Conservation (phyloP, 2,113 vertebrate species). For the Myotis lucifugus region DNA sequence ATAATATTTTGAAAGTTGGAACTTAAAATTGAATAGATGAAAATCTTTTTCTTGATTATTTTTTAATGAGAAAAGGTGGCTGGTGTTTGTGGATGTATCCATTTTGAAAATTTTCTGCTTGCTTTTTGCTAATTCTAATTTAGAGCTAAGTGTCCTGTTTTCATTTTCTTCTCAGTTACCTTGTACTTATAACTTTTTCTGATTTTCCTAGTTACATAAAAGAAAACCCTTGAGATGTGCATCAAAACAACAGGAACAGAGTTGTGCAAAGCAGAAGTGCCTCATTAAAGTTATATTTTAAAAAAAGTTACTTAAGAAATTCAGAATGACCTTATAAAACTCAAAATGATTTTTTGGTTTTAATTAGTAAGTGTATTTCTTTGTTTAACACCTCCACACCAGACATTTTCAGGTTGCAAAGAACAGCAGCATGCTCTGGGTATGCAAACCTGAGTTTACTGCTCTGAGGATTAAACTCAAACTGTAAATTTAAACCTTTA, state of each 20-base stretch:
- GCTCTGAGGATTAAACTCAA: neutral
- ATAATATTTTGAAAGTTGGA: slow-evolving; percentile 18
- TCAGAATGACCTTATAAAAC: neutral
- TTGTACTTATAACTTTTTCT: neutral
- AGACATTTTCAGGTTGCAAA: neutral
- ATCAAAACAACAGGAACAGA: neutral
- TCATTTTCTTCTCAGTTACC: neutral
- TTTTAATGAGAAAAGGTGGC: neutral
- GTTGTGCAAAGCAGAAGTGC: neutral
- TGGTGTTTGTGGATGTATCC: neutral
- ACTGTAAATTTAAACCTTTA: neutral
- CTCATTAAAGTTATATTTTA: neutral
- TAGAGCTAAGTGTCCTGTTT: neutral
- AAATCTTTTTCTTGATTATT: neutral
- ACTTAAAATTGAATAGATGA: neutral
- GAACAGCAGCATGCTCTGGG: neutral
- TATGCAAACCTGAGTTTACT: neutral
- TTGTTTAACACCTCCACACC: neutral
- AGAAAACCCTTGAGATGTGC: neutral
- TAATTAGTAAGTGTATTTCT: neutral
- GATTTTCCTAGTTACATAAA: neutral
- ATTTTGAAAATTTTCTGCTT: neutral
- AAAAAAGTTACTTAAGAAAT: neutral
- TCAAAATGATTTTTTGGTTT: neutral
- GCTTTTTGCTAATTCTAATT: neutral